Evolutionary conservation across 2,113 vertebrate genomes (phyloP), one percentile per base, ranked within the genome.

Genomic region (Mastomys natalensis): DNA sequence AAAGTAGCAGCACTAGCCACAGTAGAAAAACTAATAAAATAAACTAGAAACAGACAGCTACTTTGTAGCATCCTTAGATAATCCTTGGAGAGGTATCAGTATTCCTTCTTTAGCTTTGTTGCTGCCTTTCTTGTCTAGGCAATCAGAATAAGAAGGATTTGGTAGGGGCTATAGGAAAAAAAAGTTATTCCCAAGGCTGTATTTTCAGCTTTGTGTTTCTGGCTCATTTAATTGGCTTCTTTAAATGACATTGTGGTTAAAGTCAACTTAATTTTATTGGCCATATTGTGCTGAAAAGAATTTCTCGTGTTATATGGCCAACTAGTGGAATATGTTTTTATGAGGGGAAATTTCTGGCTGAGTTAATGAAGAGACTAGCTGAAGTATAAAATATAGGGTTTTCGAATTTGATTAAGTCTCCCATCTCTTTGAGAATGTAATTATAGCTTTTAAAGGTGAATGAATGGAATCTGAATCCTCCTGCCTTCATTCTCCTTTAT

Each of bases 171-270:
- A 0, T 60, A 87, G 86, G 76, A 92, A 87, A 72, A 34, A 72
- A 91, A 95, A 96, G 88, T 97, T 97, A 96, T 95, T 95, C 89
- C 90, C 90, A 94, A 90, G 90, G 31, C 78, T 97, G 89, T 80
- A 80, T 90, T 97, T 94, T 77, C 93, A 94, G 66, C 90, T 95
- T 93, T 94, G 70, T 96, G 55, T 95, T 97, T 94, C 90, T 94
- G 53, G 22, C 22, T 95, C 95, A 95, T 95, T 96, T 97, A 96
- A 91, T 97, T 96, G 92, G 34, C 68, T 96, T 92, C n/a, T 92
- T 96, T 87, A 97, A 92, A 87, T 95, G 88, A 89, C 81, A 96
- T 5, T 96, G 95, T 97, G 82, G 73, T 96, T 97, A 94, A 97
- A 97, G 26, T 72, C 90, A 96, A 62, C 40, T 81, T 93, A 92